phyloP scores from a whole-genome alignment of 2,888 invertebrate species.

The Pristionchus maxplancki region DNA sequence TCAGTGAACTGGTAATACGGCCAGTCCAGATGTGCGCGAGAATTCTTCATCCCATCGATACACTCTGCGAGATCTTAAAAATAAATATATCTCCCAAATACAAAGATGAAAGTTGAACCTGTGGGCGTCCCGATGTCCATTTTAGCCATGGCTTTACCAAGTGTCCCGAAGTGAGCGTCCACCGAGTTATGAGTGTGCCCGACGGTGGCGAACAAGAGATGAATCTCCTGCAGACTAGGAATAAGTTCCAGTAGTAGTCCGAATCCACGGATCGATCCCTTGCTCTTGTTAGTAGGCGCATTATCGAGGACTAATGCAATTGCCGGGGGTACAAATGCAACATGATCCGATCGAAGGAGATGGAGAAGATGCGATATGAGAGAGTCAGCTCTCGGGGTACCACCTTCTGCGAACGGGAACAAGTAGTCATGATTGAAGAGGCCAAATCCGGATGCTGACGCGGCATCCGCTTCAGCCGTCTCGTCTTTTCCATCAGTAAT shows the following conservation, averaged over 20 bases:
- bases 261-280: neutral
- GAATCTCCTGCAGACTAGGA: neutral
- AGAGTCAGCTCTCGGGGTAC: neutral
- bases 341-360: neutral
- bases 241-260: neutral
- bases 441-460: neutral
- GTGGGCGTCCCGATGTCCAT: neutral
- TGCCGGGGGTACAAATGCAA: neutral
- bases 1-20: neutral
- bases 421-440: neutral
- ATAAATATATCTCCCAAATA: neutral
- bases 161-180: neutral
- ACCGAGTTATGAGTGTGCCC: neutral
- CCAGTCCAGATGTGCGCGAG: neutral
- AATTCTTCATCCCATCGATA: neutral
- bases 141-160: neutral
- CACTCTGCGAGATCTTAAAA: neutral
- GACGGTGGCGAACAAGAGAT: neutral
- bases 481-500: no score
- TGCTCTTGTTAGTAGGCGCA: neutral
- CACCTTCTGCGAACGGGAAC: neutral
- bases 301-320: neutral
- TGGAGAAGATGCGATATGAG: neutral
- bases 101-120: neutral
- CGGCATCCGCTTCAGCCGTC: neutral